These are phyloP conservation scores for Labeo catla DNA, from an alignment of 2,113 vertebrate genomes.

Conservation along the genomic window DNA sequence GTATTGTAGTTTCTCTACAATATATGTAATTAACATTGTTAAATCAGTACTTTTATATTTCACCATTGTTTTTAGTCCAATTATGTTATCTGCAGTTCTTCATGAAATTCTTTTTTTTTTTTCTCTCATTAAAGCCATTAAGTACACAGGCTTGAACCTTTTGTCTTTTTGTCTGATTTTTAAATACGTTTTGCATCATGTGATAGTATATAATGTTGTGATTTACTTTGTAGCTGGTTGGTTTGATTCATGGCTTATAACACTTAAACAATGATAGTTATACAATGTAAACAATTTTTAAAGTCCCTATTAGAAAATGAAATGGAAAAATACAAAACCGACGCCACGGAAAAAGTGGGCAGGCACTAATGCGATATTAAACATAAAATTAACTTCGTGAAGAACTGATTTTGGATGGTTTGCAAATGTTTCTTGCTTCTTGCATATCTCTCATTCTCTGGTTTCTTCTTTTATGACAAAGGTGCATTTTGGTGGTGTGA, in stretches of 20 bases:
- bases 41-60: too few relatives aligned
- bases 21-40: too few relatives aligned
- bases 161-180: neutral
- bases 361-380: neutral
- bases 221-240: neutral
- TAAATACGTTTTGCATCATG: neutral
- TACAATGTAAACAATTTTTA: neutral
- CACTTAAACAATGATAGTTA: neutral
- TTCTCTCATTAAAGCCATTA: neutral
- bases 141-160: neutral
- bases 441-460: neutral
- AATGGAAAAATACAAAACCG: neutral
- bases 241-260: neutral
- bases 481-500: slow-evolving; percentile 54
- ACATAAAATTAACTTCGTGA: neutral
- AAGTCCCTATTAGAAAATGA: neutral
- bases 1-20: too few relatives aligned
- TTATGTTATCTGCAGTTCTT: neutral
- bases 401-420: slow-evolving; percentile 27
- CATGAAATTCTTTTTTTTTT: neutral
- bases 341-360: neutral
- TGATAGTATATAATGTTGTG: neutral
- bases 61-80: too few relatives aligned
- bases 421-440: neutral
- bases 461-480: slow-evolving; percentile 49